These are phyloP conservation scores for Agapetus fuscipes DNA, from an alignment of 2,888 invertebrate genomes.

Conservation along the genomic window DNA sequence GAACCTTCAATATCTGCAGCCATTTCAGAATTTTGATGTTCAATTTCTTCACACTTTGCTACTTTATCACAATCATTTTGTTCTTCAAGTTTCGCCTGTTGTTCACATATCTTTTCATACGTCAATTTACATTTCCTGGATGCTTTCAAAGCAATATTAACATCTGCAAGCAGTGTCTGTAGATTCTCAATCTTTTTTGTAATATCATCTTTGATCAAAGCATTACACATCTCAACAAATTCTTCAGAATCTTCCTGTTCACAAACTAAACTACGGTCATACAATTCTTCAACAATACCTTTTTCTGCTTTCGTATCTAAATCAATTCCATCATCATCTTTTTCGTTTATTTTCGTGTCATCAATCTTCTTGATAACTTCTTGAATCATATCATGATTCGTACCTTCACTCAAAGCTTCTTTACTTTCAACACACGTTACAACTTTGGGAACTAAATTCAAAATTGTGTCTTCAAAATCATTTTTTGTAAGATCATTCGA, in stretches of 20 bases:
- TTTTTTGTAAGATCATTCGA: no score
- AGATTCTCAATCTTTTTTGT: slow-evolving; percentile 41
- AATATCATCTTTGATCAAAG: slow-evolving; percentile 39
- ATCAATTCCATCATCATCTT: slow-evolving; percentile 27
- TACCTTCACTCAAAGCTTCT: no score
- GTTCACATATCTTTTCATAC: slow-evolving; percentile 23
- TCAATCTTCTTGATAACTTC: slow-evolving; percentile 34
- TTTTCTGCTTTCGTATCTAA: slow-evolving; percentile 24
- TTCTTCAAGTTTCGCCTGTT: no score
- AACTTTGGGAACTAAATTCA: no score
- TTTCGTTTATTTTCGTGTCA: slow-evolving; percentile 34
- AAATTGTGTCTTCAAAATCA: no score
- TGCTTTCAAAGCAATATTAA: slow-evolving; percentile 37
- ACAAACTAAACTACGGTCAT: slow-evolving; percentile 31
- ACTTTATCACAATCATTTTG: no score
- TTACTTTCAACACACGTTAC: no score
- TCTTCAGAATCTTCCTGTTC: slow-evolving; percentile 38
- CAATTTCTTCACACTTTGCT: no score
- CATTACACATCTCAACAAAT: slow-evolving; percentile 34
- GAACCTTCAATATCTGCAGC: no score
- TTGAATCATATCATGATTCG: not conserved
- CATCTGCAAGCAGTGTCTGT: slow-evolving; percentile 40
- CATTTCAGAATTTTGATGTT: no score
- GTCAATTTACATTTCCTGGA: slow-evolving; percentile 35
- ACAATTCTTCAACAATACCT: slow-evolving; percentile 19